Evolutionary conservation across 2,113 vertebrate species (phyloP).

Genomic region (Sinocyclocheilus anophthalmus): DNA sequence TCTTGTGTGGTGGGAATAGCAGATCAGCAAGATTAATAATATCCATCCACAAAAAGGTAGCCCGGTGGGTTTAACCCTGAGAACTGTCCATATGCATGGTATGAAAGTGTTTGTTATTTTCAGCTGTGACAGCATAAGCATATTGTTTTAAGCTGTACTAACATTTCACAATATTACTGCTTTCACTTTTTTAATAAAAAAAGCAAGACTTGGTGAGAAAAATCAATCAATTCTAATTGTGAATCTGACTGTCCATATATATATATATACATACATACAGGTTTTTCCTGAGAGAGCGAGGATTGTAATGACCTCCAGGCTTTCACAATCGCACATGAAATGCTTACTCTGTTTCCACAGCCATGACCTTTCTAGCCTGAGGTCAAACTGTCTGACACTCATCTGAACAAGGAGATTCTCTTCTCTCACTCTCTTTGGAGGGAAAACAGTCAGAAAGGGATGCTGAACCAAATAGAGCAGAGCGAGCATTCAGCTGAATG

Average conservation of each 20-base stretch:
- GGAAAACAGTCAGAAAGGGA: background rate
- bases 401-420: constrained; percentile 15
- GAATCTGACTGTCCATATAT: too few relatives aligned
- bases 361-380: constrained; percentile 14
- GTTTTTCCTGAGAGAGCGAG: background rate
- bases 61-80: constrained; percentile 4
- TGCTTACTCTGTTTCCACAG: constrained; percentile 29
- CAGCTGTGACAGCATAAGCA: constrained; percentile 22
- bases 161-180: too few relatives aligned
- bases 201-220: too few relatives aligned
- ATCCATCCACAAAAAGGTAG: constrained; percentile 13
- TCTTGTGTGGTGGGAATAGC: background rate
- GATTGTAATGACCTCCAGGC: constrained; percentile 19
- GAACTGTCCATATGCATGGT: background rate
- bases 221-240: too few relatives aligned
- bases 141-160: too few relatives aligned
- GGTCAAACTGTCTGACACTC: constrained; percentile 43
- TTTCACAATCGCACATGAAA: constrained; percentile 31
- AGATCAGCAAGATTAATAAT: constrained; percentile 28
- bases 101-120: constrained; percentile 36
- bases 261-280: background rate
- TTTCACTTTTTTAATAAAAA: too few relatives aligned
- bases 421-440: background rate
- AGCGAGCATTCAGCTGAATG: constrained; percentile 30
- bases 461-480: constrained; percentile 37